Evolutionary conservation across 2,888 invertebrate species (phyloP), one percentile per base, ranked within the genome.

Genomic region (Lepidocyrtinus sp.): DNA sequence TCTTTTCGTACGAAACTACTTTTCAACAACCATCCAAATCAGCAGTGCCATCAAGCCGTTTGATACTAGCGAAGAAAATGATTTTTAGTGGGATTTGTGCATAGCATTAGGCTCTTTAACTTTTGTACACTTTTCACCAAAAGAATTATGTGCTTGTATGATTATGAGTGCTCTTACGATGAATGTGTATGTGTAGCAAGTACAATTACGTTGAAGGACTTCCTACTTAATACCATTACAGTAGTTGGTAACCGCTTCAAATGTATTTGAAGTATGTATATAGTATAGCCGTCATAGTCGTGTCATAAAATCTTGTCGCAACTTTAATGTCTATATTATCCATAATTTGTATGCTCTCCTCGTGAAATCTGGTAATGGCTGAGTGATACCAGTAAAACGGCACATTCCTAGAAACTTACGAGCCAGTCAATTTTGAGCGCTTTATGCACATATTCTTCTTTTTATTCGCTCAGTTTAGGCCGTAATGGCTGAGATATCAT

Each of bases 1-100:
- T 36, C 36, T 36, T 36, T 36, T 36, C 5, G 36, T 67, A 67
- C 67, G 26, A 67, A 67, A 26, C 67, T 19, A 67, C 67, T 45
- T 67, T 67, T 67, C 67, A 67, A 12, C 67, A 45, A 19, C 36
- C 12, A 36, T 19, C 26, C 67, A 67, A 36, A 36, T 36, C 62
- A 62, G 62, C 62, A 21, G 17, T 21, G 21, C 21, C 62, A 62
- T 62, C 21, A 62, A 21, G 12, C 22, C 17, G 19, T 62, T 62
- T 62, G 62, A 62, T 5, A 5, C 12, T 12, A 36, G 36, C 36
- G 12, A 36, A 36, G n/a, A 36, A 36, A 7, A 7, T 36, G 5
- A 36, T 36, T 36, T 36, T 36, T 36, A 36, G 36, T 36, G 36
- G 5, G 36, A n/a, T n/a, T n/a, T 36, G 12, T 36, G 36, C 36